Percentiles rank a stretch among this genome's conserved stretches.
These are phyloP conservation scores for Oscheius onirici DNA, from an alignment of 2,888 invertebrate species.

Conservation along the genomic window DNA sequence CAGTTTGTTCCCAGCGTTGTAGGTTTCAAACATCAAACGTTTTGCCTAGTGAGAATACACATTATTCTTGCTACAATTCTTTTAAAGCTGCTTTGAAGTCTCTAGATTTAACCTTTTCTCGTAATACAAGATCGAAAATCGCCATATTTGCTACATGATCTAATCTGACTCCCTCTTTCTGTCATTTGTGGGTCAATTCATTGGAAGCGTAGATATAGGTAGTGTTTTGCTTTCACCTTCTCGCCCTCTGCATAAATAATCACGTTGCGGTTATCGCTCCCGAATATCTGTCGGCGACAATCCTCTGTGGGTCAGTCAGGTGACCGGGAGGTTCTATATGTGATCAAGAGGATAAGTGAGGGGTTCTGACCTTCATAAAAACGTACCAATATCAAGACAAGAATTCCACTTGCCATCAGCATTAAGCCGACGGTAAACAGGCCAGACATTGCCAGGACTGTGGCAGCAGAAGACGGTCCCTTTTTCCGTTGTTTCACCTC, in stretches of 20 bases:
- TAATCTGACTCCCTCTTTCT: too few relatives aligned
- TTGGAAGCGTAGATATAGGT: background rate
- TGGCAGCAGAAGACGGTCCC: conserved; percentile 68
- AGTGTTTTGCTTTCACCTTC: conserved; percentile 22
- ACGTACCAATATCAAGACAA: conserved; percentile 67
- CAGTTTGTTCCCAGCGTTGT: too few relatives aligned
- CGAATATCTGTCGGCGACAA: conserved; percentile 26
- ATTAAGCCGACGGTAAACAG: conserved; percentile 68
- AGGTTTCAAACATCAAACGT: too few relatives aligned
- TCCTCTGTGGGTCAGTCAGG: conserved; percentile 31
- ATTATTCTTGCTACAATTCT: too few relatives aligned
- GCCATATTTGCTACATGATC: too few relatives aligned
- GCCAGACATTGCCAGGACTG: conserved; percentile 68
- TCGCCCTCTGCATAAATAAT: conserved; percentile 32
- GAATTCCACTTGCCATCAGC: conserved; percentile 65
- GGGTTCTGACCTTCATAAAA: conserved; percentile 1
- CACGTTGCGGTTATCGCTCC: conserved; percentile 29
- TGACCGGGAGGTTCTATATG: conserved; percentile 4
- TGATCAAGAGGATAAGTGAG: conserved; percentile 7
- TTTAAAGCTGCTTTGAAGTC: too few relatives aligned
- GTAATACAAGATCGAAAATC: too few relatives aligned
- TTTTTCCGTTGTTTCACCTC: conserved; percentile 61
- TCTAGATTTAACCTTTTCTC: too few relatives aligned
- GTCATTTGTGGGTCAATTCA: too few relatives aligned
- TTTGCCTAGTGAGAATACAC: too few relatives aligned